Conservation (phyloP, 1,140 invertebrate species). For the Dufourea novaeangliae region DNA sequence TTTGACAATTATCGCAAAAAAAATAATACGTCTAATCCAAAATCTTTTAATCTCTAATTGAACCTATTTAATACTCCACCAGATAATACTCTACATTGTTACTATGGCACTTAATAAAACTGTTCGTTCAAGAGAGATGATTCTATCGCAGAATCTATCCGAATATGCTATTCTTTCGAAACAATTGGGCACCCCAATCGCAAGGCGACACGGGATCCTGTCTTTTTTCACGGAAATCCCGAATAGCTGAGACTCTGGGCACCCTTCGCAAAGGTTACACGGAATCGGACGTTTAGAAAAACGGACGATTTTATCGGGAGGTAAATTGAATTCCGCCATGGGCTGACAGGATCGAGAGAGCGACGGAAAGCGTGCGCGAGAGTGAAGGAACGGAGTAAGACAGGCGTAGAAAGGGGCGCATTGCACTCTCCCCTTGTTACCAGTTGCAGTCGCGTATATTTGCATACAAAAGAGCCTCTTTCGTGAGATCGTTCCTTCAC, state of each 20-base stretch:
- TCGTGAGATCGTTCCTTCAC: slow-evolving; percentile 42
- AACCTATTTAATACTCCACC: too few relatives aligned
- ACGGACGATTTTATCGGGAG: slow-evolving; percentile 71
- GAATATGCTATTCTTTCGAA: neutral
- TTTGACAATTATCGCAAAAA: too few relatives aligned
- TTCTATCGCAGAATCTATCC: neutral
- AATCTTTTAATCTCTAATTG: too few relatives aligned
- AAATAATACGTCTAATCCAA: too few relatives aligned
- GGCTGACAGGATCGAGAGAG: slow-evolving; percentile 45
- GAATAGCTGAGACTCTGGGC: slow-evolving; percentile 6
- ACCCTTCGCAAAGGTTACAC: slow-evolving; percentile 54
- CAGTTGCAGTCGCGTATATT: slow-evolving; percentile 40
- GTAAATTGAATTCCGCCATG: slow-evolving; percentile 72
- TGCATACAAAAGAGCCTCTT: slow-evolving; percentile 63
- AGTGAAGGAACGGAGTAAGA: slow-evolving; percentile 2
- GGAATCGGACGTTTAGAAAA: slow-evolving; percentile 66
- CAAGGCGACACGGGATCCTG: slow-evolving; percentile 2
- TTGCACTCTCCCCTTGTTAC: slow-evolving; percentile 43
- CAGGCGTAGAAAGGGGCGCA: slow-evolving; percentile 9
- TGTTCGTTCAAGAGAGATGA: neutral
- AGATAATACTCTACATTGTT: too few relatives aligned
- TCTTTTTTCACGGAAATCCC: slow-evolving; percentile 31
- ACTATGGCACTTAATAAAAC: neutral
- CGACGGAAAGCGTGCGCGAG: slow-evolving; percentile 18
- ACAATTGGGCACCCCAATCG: slow-evolving; percentile 23